These are phyloP conservation scores for Cariama cristata DNA, from an alignment of 2,113 vertebrate genomes.

Conservation along the genomic window DNA sequence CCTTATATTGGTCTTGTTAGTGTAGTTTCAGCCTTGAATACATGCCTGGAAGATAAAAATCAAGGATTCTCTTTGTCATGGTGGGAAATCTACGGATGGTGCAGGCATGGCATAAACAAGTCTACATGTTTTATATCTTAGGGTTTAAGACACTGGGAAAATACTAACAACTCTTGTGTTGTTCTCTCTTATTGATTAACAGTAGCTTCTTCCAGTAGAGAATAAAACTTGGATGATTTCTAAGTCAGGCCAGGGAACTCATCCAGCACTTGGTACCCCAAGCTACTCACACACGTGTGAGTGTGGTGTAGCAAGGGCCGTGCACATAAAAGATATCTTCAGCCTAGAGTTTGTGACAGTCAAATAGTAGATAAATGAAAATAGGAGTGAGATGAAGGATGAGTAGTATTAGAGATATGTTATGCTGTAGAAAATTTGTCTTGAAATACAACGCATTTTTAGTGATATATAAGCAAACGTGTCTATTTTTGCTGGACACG, in stretches of 20 bases:
- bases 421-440: neutral
- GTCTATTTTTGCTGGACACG: neutral
- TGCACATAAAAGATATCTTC: neutral
- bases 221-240: neutral
- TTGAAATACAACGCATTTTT: neutral
- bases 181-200: neutral
- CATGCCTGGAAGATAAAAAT: neutral
- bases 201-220: neutral
- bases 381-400: neutral
- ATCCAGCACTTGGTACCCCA: neutral
- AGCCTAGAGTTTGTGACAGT: neutral
- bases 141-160: neutral
- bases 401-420: neutral
- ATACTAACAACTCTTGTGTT: neutral
- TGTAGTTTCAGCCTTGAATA: neutral
- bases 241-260: neutral
- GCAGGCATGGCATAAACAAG: neutral
- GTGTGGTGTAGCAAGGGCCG: neutral
- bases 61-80: neutral
- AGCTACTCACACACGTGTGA: fast-evolving
- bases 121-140: neutral
- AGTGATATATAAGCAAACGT: neutral
- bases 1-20: neutral
- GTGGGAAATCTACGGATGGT: neutral
- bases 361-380: neutral